These are phyloP conservation scores for Phortica magna DNA, from an alignment of 2,888 invertebrate genomes.

Conservation along the genomic window DNA sequence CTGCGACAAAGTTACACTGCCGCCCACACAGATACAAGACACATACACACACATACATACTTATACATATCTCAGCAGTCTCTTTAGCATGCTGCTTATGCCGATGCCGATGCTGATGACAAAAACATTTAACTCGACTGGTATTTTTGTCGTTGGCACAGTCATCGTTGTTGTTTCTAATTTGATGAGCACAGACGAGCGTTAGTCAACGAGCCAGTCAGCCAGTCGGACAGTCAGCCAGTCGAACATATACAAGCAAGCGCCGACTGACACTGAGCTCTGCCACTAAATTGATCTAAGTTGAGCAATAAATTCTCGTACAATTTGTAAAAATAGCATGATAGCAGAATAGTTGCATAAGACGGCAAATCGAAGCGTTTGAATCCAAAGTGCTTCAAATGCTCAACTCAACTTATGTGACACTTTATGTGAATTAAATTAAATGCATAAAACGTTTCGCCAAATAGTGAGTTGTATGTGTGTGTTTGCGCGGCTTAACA, in stretches of 20 bases:
- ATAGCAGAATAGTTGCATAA: no score
- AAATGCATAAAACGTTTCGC: no score
- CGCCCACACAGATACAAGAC: background rate
- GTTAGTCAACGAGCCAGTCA: background rate
- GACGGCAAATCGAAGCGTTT: no score
- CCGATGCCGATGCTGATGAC: constrained; percentile 20
- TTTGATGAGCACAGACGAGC: constrained; percentile 11
- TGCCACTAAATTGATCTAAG: no score
- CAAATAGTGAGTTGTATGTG: background rate
- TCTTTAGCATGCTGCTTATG: constrained; percentile 11
- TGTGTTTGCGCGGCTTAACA: constrained; percentile 22
- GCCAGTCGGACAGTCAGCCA: background rate
- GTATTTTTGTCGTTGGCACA: background rate
- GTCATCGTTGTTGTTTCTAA: background rate
- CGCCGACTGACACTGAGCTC: background rate
- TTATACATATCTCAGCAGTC: constrained; percentile 1
- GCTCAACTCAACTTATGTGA: no score
- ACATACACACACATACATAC: background rate
- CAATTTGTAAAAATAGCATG: background rate
- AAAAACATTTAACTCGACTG: constrained; percentile 26
- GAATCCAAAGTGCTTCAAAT: no score
- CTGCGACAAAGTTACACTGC: background rate
- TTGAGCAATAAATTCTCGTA: constrained; percentile 11
- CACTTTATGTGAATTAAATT: no score
- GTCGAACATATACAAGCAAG: no score